phyloP scores from a whole-genome alignment of 2,888 invertebrate species.

The Eugnorisma glareosa region DNA sequence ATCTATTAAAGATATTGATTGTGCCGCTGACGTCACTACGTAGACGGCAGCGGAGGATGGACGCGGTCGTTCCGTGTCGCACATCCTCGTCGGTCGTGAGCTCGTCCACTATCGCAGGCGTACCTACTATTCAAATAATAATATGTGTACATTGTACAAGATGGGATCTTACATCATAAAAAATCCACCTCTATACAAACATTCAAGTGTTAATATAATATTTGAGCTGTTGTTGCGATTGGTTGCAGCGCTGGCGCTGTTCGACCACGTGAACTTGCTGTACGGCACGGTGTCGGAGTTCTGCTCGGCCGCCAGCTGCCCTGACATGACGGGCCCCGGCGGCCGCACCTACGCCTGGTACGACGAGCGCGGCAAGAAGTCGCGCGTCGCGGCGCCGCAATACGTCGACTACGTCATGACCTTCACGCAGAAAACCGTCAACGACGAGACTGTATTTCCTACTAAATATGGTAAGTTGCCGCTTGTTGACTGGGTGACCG shows the following conservation, averaged over 20 bases:
- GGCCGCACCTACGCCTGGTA: slow-evolving; percentile 99
- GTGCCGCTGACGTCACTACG: neutral
- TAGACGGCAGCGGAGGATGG: neutral
- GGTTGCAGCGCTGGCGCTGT: slow-evolving; percentile 97
- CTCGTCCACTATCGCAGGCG: neutral
- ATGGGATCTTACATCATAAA: neutral
- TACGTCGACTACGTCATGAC: slow-evolving; percentile 99
- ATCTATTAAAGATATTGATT: slow-evolving; percentile 8
- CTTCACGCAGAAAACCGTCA: slow-evolving; percentile 98
- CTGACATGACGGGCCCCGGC: slow-evolving; percentile 99
- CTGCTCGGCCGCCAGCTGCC: slow-evolving; percentile 98
- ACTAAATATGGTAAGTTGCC: slow-evolving; percentile 97
- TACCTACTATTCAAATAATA: neutral
- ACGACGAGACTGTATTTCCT: slow-evolving; percentile 99
- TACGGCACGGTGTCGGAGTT: slow-evolving; percentile 99
- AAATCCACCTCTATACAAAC: neutral
- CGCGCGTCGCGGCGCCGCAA: slow-evolving; percentile 98
- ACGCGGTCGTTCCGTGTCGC: neutral
- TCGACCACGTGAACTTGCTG: slow-evolving; percentile 99
- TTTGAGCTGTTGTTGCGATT: neutral
- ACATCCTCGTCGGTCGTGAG: neutral
- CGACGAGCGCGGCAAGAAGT: slow-evolving; percentile 99
- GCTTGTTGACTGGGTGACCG: neutral
- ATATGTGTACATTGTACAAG: neutral
- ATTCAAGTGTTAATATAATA: neutral